These are phyloP conservation scores for Hirtodrosophila trivittata DNA, from an alignment of 2,888 invertebrate genomes.

Conservation along the genomic window DNA sequence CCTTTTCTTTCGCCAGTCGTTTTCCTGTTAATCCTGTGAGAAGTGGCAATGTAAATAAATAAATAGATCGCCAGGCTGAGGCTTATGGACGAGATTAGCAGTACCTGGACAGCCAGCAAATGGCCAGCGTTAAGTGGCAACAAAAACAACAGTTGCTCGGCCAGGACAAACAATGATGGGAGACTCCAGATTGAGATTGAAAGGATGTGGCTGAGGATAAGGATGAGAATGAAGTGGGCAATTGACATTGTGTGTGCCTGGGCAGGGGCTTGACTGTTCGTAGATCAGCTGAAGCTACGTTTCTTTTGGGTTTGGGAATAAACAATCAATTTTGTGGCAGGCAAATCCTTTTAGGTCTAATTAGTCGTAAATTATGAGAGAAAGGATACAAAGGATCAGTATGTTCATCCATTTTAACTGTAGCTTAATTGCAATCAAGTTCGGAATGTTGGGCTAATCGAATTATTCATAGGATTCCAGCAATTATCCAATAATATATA, in stretches of 20 bases:
- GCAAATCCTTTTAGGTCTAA: too few species aligned
- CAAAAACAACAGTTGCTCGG: constrained; percentile 47
- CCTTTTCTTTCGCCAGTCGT: constrained; percentile 29
- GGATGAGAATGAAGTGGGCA: constrained; percentile 43
- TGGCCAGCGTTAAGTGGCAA: constrained; percentile 45
- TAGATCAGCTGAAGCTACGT: constrained; percentile 30
- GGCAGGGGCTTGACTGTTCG: too few species aligned
- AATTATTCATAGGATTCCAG: too few species aligned
- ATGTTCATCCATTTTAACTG: too few species aligned
- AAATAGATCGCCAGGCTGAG: constrained; percentile 14
- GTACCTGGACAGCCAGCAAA: constrained; percentile 21
- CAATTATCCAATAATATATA: too few species aligned
- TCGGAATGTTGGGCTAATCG: too few species aligned
- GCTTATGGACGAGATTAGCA: constrained; percentile 42
- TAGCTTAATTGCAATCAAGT: too few species aligned
- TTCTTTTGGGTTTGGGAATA: too few species aligned
- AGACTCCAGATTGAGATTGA: not conserved
- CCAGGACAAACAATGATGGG: constrained; percentile 43
- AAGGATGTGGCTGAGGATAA: constrained; percentile 3
- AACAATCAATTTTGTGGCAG: too few species aligned
- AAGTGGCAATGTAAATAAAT: constrained; percentile 60
- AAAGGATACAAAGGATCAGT: too few species aligned
- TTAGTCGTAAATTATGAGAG: too few species aligned
- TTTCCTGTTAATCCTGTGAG: constrained; percentile 39
- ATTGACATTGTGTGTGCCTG: constrained; percentile 40